Percentiles rank a stretch among this genome's conserved stretches.
Conservation (phyloP, 2,797 vertebrate species). For the Florisuga fusca region DNA sequence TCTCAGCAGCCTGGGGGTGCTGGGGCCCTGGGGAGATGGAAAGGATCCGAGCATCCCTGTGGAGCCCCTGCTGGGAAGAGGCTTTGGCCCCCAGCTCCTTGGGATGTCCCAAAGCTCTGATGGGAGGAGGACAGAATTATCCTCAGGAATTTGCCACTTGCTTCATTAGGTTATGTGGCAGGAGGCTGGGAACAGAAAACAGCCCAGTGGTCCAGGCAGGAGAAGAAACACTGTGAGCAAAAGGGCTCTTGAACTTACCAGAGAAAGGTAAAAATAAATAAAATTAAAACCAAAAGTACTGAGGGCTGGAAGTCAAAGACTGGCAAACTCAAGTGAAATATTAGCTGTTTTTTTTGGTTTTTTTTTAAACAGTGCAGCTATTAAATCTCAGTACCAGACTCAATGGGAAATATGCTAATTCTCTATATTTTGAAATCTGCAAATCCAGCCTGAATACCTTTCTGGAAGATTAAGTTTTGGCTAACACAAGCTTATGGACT, state of each 20-base stretch:
- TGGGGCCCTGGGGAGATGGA: background rate
- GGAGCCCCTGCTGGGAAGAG: background rate
- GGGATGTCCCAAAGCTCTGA: background rate
- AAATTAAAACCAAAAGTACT: background rate
- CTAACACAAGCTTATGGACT: background rate
- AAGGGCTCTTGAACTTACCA: background rate
- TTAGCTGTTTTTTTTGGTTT: background rate
- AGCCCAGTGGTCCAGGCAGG: background rate
- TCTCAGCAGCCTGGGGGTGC: background rate
- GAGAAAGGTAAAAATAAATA: background rate
- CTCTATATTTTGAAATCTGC: background rate
- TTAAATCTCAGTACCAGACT: background rate
- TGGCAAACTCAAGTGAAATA: background rate
- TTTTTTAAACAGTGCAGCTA: background rate
- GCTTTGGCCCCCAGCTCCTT: rapidly evolving
- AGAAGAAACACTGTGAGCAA: background rate
- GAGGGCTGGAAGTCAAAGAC: background rate
- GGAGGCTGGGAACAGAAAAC: background rate
- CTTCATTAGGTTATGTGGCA: rapidly evolving
- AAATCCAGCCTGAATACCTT: background rate
- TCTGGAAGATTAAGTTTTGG: background rate
- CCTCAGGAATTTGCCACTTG: background rate
- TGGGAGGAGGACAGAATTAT: background rate
- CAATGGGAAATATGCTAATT: background rate
- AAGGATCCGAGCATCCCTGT: background rate